These are phyloP conservation scores for Ceratoteleas bidentatus DNA, from an alignment of 1,140 invertebrate species.

Conservation along the genomic window DNA sequence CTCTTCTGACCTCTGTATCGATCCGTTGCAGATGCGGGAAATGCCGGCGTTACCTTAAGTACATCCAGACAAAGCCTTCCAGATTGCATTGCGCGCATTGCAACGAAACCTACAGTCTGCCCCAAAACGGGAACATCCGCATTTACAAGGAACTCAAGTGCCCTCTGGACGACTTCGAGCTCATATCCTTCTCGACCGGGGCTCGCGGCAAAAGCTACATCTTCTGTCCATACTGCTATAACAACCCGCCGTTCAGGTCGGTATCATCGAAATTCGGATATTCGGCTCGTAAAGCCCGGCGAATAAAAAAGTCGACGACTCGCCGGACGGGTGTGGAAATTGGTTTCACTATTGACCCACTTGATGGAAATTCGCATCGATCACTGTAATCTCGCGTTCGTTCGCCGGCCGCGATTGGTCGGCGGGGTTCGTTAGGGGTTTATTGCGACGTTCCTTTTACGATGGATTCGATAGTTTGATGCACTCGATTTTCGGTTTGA, in stretches of 20 bases:
- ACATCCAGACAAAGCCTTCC: conserved; percentile 96
- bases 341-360: conserved; percentile 25
- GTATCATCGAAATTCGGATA: background rate
- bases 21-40: conserved; percentile 94
- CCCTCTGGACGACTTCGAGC: conserved; percentile 98
- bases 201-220: conserved; percentile 95
- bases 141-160: conserved; percentile 98
- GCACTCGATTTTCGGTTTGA: too few species aligned
- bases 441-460: background rate
- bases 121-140: conserved; percentile 95
- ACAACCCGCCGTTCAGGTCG: conserved; percentile 97
- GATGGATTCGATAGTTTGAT: too few species aligned
- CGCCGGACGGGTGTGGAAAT: conserved; percentile 1
- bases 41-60: conserved; percentile 98
- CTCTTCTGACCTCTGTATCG: too few species aligned
- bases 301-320: too few species aligned
- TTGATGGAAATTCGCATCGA: conserved; percentile 15
- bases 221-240: conserved; percentile 99
- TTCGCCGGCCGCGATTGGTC: background rate
- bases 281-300: background rate
- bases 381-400: conserved; percentile 21
- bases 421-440: too few species aligned
- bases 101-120: conserved; percentile 97
- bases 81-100: conserved; percentile 97
- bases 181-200: conserved; percentile 95